A percentile compares a stretch with the other conserved stretches of the same genome.
These are phyloP conservation scores for Oplegnathus fasciatus DNA, from an alignment of 2,113 vertebrate species.

Conservation along the genomic window DNA sequence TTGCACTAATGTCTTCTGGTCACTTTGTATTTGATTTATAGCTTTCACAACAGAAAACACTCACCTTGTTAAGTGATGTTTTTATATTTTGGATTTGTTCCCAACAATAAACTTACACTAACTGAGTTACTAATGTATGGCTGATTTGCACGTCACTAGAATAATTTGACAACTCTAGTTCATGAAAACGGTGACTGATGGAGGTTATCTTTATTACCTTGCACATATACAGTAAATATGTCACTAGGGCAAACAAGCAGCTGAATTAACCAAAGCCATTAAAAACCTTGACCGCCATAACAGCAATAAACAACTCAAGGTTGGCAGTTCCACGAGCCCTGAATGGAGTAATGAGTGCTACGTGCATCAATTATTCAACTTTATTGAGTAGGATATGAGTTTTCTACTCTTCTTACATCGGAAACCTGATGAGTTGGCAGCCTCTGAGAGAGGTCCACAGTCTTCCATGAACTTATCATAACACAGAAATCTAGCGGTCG, in stretches of 20 bases:
- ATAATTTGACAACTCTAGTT: neutral
- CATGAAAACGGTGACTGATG: neutral
- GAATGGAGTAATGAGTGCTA: constrained; percentile 63
- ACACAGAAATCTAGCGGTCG: constrained; percentile 67
- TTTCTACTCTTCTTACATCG: constrained; percentile 55
- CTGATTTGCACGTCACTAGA: neutral
- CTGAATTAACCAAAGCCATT: constrained; percentile 63
- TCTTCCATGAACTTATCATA: constrained; percentile 75
- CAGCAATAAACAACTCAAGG: constrained; percentile 57
- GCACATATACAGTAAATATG: constrained; percentile 23
- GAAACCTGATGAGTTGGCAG: constrained; percentile 58
- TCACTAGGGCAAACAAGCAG: constrained; percentile 38
- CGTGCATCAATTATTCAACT: constrained; percentile 77
- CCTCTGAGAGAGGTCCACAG: constrained; percentile 40
- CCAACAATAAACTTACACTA: neutral
- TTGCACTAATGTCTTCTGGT: neutral
- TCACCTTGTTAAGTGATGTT: neutral
- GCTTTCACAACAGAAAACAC: neutral
- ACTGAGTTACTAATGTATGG: neutral
- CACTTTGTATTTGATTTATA: neutral
- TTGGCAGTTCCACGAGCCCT: constrained; percentile 7
- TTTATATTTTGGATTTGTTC: neutral
- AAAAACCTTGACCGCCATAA: constrained; percentile 24
- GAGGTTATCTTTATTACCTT: constrained; percentile 1
- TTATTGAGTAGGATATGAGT: constrained; percentile 66